Percentiles rank a stretch among this genome's conserved stretches.
Evolutionary conservation across 2,888 invertebrate genomes (phyloP).

Genomic region (Cephus pygmeus): DNA sequence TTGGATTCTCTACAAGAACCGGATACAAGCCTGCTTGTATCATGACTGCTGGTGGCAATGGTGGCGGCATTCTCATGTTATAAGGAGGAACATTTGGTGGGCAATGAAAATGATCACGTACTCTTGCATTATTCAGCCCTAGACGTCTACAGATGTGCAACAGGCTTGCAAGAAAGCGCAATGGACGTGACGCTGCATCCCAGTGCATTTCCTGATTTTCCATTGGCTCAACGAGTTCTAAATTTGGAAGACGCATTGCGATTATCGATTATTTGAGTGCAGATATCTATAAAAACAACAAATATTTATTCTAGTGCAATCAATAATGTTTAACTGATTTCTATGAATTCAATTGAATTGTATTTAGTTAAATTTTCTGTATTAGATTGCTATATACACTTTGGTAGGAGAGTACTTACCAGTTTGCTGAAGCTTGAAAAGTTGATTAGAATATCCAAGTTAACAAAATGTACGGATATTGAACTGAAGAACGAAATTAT

Average conservation of each 20-base stretch:
- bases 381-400: not conserved
- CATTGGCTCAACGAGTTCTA: not conserved
- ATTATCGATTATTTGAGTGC: not conserved
- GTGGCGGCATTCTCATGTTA: not conserved
- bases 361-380: not conserved
- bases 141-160: not conserved
- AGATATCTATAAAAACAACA: not conserved
- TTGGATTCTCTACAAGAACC: not conserved
- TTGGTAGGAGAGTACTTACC: too few species aligned
- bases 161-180: not conserved
- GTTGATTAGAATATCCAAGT: too few species aligned
- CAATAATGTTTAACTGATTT: not conserved
- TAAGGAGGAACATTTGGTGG: not conserved
- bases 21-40: not conserved
- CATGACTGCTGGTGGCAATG: not conserved
- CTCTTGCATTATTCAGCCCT: not conserved
- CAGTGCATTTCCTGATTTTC: not conserved
- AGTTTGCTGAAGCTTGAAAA: too few species aligned
- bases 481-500: too few species aligned
- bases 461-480: too few species aligned
- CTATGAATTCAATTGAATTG: not conserved
- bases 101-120: not conserved
- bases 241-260: not conserved
- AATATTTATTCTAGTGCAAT: not conserved
- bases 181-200: not conserved